Percentiles rank a stretch among this genome's conserved stretches.
These are phyloP conservation scores for Clamator glandarius DNA, from an alignment of 2,797 vertebrate genomes.

Conservation along the genomic window DNA sequence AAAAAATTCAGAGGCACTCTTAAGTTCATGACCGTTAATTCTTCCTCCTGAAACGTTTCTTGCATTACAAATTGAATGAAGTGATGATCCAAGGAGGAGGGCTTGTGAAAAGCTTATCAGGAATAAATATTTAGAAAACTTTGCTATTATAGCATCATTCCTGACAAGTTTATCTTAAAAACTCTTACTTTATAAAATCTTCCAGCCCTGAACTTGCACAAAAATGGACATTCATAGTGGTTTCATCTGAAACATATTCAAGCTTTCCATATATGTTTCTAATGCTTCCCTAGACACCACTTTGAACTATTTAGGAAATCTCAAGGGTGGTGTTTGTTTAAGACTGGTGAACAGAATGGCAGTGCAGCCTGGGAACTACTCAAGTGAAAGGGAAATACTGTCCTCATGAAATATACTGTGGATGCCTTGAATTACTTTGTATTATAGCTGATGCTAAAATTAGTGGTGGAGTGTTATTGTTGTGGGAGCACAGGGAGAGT, in stretches of 20 bases:
- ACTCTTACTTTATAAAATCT: neutral
- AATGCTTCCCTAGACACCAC: slow-evolving; percentile 52
- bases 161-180: slow-evolving; percentile 48
- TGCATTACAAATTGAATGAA: slow-evolving; percentile 40
- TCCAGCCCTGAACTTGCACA: slow-evolving; percentile 17
- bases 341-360: slow-evolving; percentile 51
- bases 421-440: slow-evolving; percentile 39
- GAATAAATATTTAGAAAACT: slow-evolving; percentile 60
- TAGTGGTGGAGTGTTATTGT: slow-evolving; percentile 26
- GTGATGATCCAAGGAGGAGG: neutral
- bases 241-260: slow-evolving; percentile 21
- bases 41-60: slow-evolving; percentile 6
- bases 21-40: slow-evolving; percentile 33
- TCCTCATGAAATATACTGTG: slow-evolving; percentile 13
- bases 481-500: neutral
- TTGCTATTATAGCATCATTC: slow-evolving; percentile 18
- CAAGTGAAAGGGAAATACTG: slow-evolving; percentile 33
- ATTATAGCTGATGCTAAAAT: slow-evolving; percentile 58
- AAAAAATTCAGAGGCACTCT: neutral
- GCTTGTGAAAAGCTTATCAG: slow-evolving; percentile 30
- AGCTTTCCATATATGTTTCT: slow-evolving; percentile 41
- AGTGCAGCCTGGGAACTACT: slow-evolving; percentile 48
- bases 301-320: slow-evolving; percentile 58
- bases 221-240: slow-evolving; percentile 46
- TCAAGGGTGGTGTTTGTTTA: slow-evolving; percentile 32